Evolutionary conservation across 2,797 vertebrate species (phyloP), one percentile per base, ranked within the genome.

Genomic region (Propithecus deckenii): DNA sequence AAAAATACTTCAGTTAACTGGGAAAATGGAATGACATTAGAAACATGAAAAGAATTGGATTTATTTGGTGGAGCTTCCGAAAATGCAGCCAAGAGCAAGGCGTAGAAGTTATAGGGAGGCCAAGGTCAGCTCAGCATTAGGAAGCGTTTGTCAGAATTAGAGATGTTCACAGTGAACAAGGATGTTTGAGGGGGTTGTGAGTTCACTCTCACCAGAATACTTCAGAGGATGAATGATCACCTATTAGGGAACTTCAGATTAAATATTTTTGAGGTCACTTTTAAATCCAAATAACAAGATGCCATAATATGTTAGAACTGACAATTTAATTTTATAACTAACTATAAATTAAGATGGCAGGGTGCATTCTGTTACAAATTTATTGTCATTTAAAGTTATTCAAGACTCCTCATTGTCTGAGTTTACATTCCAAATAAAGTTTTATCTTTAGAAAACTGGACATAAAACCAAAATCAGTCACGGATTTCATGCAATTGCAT

Each of bases 361-460:
- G 4, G 13, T 83, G 7, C 61, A 30, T 92, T 88, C 32, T 79
- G 0, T 83, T 83, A 43, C 23, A 96, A 72, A 79, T 81, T 75
- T 43, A 30, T 91, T 91, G 95, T 91, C n/a, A 61, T 59, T 93
- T 89, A 67, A 89, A 74, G 30, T 63, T 89, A 55, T 86, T 87
- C 23, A 81, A 67, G 89, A 87, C 41, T 89, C 30, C 65, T 89
- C n/a, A 87, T 61, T 96, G 28, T 91, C 83, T 96, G 79, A 1
- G 38, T 85, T 80, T 74, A 50, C 55, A 80, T 80, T 48, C 41
- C 69, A 65, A n/a, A 91, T 57, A 74, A 94, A 95, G 11, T 91
- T 94, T 91, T 80, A 76, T 89, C 63, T 92, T 87, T 59, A 65
- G 71, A 89, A 95, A 93, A 65, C 94, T 79, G 38, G 65, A 78